A percentile compares a stretch with the other conserved stretches of the same genome.
phyloP scores from a whole-genome alignment of 2,888 invertebrate genomes.

The Oconnorella tubifera region DNA sequence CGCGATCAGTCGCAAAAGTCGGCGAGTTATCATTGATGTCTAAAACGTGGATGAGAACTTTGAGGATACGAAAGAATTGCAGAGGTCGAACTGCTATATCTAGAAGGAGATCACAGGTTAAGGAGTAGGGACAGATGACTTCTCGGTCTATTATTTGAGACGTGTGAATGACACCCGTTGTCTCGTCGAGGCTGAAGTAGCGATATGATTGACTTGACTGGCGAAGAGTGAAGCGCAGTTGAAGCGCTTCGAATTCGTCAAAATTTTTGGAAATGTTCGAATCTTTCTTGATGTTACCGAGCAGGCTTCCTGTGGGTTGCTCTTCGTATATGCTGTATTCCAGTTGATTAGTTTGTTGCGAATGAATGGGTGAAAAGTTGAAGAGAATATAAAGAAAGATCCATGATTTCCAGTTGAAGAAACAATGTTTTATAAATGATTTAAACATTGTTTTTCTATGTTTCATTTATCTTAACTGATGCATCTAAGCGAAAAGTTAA shows the following conservation, averaged over 20 bases:
- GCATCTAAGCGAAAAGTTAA: no score
- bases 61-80: conserved; percentile 38
- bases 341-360: no score
- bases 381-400: no score
- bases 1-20: conserved; percentile 34
- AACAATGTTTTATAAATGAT: no score
- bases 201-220: conserved; percentile 9
- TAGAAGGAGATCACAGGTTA: conserved; percentile 22
- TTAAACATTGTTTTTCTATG: no score
- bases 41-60: conserved; percentile 42
- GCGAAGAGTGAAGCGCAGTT: conserved; percentile 20
- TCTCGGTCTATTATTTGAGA: conserved; percentile 27
- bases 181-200: conserved; percentile 21
- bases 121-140: conserved; percentile 31
- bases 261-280: conserved; percentile 12
- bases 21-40: conserved; percentile 51
- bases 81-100: conserved; percentile 28
- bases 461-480: no score
- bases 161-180: conserved; percentile 25
- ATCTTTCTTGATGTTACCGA: conserved; percentile 19
- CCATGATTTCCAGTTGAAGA: no score
- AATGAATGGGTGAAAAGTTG: no score
- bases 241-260: conserved; percentile 7
- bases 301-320: conserved; percentile 8
- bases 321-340: conserved; percentile 23